Evolutionary conservation across 53 echinoderm and acorn worm genomes (phyloP).

Genomic region (Echinometra lucunter): DNA sequence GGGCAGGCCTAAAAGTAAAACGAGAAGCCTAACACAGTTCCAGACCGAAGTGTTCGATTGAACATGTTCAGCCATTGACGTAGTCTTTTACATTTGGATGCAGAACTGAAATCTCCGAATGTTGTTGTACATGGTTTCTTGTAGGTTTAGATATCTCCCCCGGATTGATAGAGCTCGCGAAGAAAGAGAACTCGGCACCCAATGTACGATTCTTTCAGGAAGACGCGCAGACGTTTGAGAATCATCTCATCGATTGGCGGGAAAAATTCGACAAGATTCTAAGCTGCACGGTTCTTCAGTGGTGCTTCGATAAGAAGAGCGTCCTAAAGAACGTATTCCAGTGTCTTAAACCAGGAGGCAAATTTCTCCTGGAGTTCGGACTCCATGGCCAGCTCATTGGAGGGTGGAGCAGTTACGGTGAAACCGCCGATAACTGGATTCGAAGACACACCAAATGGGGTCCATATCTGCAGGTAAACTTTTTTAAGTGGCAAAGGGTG

Average conservation of each 20-base stretch:
- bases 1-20: no score
- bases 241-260: slow-evolving; percentile 3
- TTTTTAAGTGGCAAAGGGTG: no score
- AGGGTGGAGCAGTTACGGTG: neutral
- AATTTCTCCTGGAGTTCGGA: neutral
- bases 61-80: no score
- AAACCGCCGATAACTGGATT: neutral
- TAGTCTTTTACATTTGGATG: no score
- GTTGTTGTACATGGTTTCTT: neutral
- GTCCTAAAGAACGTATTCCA: neutral
- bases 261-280: slow-evolving; percentile 40
- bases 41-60: no score
- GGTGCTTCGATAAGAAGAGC: neutral
- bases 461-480: neutral
- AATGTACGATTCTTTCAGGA: neutral
- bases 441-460: neutral
- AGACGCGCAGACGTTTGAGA: slow-evolving; percentile 24
- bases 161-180: neutral
- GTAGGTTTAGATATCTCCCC: neutral
- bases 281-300: neutral
- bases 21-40: no score
- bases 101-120: no score
- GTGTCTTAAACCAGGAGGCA: neutral
- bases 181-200: neutral
- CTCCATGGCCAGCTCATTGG: neutral